phyloP scores from a whole-genome alignment of 2,797 vertebrate species.

The Danionella dracula region DNA sequence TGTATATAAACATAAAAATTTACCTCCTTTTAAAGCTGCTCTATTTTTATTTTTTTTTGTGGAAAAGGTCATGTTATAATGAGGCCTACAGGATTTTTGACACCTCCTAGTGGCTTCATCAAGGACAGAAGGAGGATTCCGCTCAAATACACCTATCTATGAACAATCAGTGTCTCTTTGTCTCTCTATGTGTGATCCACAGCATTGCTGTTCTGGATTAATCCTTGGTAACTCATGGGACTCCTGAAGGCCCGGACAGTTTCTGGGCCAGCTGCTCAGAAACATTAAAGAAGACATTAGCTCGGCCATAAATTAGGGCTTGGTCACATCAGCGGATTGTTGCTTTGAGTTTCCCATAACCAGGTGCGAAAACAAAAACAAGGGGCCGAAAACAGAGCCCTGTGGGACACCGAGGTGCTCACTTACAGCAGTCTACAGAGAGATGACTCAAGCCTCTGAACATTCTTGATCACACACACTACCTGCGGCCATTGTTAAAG shows the following conservation, averaged over 20 bases:
- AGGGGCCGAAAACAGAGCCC: constrained; percentile 40
- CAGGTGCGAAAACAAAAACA: constrained; percentile 53
- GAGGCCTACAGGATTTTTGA: no score
- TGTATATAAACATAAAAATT: no score
- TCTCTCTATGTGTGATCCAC: constrained; percentile 23
- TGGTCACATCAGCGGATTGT: constrained; percentile 46
- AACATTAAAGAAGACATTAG: constrained; percentile 51
- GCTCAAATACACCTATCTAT: no score
- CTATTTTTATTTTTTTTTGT: no score
- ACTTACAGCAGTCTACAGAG: constrained; percentile 42
- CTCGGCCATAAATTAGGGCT: constrained; percentile 47
- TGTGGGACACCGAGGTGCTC: constrained; percentile 47
- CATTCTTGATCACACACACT: constrained; percentile 32
- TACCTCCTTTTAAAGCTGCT: no score
- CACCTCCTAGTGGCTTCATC: no score
- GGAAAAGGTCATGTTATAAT: no score
- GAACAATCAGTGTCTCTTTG: no score
- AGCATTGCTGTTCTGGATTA: constrained; percentile 35
- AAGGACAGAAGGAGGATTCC: no score
- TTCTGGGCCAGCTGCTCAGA: constrained; percentile 47
- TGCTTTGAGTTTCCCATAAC: constrained; percentile 48
- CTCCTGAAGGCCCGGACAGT: constrained; percentile 46
- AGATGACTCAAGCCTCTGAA: constrained; percentile 48
- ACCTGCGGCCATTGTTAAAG: constrained; percentile 29
- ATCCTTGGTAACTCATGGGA: constrained; percentile 41